Percentiles rank a stretch among this genome's conserved stretches.
These are phyloP conservation scores for Odontamblyopus lacepedii DNA, from an alignment of 2,797 vertebrate species.

Conservation along the genomic window DNA sequence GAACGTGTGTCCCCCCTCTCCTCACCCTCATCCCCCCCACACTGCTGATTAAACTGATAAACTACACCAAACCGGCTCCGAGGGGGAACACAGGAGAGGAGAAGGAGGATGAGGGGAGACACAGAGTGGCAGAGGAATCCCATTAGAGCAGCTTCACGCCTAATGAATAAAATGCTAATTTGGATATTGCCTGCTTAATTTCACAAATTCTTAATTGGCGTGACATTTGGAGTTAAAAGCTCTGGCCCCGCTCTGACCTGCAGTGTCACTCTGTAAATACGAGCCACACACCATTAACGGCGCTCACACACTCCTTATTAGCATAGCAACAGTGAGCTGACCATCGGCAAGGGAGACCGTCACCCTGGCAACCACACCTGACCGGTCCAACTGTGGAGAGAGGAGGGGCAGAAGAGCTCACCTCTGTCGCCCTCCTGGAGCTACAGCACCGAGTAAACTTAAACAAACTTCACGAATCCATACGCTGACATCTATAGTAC, in stretches of 20 bases:
- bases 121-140: conserved; percentile 34
- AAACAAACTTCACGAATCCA: background rate
- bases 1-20: conserved; percentile 13
- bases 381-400: conserved; percentile 55
- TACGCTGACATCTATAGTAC: background rate
- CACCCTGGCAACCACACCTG: conserved; percentile 74
- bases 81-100: conserved; percentile 50
- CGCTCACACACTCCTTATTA: conserved; percentile 64
- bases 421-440: conserved; percentile 20
- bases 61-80: conserved; percentile 43
- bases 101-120: conserved; percentile 16
- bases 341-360: conserved; percentile 69
- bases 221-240: conserved; percentile 59
- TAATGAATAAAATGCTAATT: conserved; percentile 56
- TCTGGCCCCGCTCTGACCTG: conserved; percentile 44
- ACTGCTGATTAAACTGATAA: conserved; percentile 67
- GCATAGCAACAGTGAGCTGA: conserved; percentile 73
- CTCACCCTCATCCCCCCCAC: background rate
- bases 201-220: conserved; percentile 56
- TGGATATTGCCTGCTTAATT: conserved; percentile 46
- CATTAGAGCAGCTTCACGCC: conserved; percentile 48
- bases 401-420: conserved; percentile 33
- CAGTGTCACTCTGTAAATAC: conserved; percentile 36
- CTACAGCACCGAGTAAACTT: conserved; percentile 7
- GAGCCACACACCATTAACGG: conserved; percentile 36